A percentile compares a stretch with the other conserved stretches of the same genome.
Conservation (phyloP, 2,797 vertebrate genomes). For the Notolepis coatsorum region DNA sequence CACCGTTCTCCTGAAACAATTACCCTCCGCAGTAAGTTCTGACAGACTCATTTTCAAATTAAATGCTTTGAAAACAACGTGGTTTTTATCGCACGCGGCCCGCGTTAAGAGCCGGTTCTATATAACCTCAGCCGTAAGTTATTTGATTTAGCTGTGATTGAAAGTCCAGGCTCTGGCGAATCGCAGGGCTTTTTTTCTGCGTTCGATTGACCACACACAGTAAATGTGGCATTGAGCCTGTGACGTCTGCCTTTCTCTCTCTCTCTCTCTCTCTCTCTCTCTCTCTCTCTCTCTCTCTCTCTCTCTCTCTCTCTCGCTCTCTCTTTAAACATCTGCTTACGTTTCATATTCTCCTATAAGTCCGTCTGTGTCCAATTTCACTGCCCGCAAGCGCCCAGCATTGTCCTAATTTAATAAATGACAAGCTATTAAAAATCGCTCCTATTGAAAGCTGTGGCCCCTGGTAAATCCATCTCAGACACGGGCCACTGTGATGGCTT, state of each 20-base stretch:
- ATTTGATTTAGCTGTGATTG: constrained; percentile 61
- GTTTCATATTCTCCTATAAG: constrained; percentile 74
- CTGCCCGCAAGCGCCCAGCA: constrained; percentile 70
- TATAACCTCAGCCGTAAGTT: constrained; percentile 3
- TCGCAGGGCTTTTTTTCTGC: constrained; percentile 39
- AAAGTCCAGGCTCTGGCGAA: constrained; percentile 71
- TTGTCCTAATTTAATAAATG: constrained; percentile 83
- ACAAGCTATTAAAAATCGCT: constrained; percentile 78
- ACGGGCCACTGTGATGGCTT: constrained; percentile 61
- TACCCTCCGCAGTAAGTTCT: constrained; percentile 30
- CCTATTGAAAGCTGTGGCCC: constrained; percentile 66
- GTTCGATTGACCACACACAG: constrained; percentile 64
- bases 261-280: constrained; percentile 12
- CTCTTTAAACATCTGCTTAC: constrained; percentile 71
- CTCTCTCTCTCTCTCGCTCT: background rate
- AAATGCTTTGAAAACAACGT: constrained; percentile 44
- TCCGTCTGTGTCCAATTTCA: constrained; percentile 75
- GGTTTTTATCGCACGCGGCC: constrained; percentile 16
- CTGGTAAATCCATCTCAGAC: constrained; percentile 74
- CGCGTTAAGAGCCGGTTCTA: constrained; percentile 24
- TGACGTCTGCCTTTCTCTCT: constrained; percentile 55
- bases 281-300: constrained; percentile 16
- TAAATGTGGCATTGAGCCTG: constrained; percentile 69
- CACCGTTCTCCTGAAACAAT: constrained; percentile 60
- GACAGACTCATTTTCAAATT: constrained; percentile 62